Evolutionary conservation across 1,140 invertebrate species (phyloP), one percentile per base, ranked within the genome.

Genomic region (Drosophila parabipectinata): DNA sequence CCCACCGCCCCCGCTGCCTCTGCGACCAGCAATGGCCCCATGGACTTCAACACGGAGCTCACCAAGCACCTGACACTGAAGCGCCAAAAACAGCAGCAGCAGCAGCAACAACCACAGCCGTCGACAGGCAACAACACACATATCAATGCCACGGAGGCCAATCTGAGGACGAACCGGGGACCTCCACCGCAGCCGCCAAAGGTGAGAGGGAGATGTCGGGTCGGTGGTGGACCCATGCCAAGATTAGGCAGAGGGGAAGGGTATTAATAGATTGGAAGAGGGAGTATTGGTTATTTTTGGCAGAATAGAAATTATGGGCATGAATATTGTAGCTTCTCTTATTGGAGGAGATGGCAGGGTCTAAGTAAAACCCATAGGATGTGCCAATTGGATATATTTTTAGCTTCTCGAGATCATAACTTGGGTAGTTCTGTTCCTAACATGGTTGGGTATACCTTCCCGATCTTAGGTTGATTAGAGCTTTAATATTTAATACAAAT

Each of bases 161-260:
- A 91, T 77, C 78, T 92, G 74, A 85, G 77, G 79, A 92, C 89
- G 71, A 92, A 92, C 76, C 78, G 91, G 50, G 91, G 91, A 78
- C 91, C 91, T 64, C 91, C 91, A 75, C 91, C 91, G 66, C 91
- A 92, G 67, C 91, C 91, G 58, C 91, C 91, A 77, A 79, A 88
- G 82, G 82, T 87, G 73, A 79, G 54, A 1, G 50, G 39, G 12
- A 14, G n/a, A n/a, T 41, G 7, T 45, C 8, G 15, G 41, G 7
- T 21, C 0, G 14, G 4, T 8, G 9, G 9, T 37, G 44, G 21
- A 2, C 32, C 39, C 34, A 44, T 47, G 53, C 30, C 32, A 45
- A 72, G 56, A 41, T 41, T 7, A 1, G 10, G 37, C 37, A 41
- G 39, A 14, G 12, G 34, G 28, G 57, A 79, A 44, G 72, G 51